Conservation (phyloP, 2,113 vertebrate species). For the Macrotus californicus region DNA sequence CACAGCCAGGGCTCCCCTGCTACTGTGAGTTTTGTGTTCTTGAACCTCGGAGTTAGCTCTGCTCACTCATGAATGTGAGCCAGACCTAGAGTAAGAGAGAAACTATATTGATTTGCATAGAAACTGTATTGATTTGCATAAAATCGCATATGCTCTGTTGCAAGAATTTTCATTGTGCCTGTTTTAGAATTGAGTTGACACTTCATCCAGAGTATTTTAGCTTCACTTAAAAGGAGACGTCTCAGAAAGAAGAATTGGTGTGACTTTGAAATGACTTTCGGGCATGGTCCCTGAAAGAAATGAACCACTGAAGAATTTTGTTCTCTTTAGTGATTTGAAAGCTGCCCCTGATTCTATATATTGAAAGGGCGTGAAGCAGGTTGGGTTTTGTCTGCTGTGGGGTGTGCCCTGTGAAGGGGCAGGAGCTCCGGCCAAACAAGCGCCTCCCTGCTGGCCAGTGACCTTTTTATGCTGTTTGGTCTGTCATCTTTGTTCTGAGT, state of each 20-base stretch:
- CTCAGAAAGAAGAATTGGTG: constrained; percentile 21
- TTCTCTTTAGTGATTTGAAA: neutral
- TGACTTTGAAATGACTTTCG: constrained; percentile 18
- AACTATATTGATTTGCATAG: neutral
- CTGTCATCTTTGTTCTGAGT: constrained; percentile 23
- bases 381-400: neutral
- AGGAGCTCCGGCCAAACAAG: neutral
- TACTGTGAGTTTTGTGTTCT: neutral
- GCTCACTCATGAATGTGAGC: neutral
- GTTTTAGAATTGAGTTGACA: constrained; percentile 47
- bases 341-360: neutral
- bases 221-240: constrained; percentile 14
- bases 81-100: neutral
- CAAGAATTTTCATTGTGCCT: neutral
- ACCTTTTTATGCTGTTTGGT: constrained; percentile 23
- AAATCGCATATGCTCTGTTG: neutral
- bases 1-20: neutral
- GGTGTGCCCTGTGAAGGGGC: neutral
- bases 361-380: neutral
- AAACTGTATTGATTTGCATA: neutral
- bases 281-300: neutral
- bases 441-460: neutral
- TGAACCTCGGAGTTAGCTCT: neutral
- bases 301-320: neutral
- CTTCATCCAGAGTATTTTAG: neutral